Base-by-base conservation (phyloP, 1,140 invertebrate species). In the Drosophila bipectinata region DNA sequence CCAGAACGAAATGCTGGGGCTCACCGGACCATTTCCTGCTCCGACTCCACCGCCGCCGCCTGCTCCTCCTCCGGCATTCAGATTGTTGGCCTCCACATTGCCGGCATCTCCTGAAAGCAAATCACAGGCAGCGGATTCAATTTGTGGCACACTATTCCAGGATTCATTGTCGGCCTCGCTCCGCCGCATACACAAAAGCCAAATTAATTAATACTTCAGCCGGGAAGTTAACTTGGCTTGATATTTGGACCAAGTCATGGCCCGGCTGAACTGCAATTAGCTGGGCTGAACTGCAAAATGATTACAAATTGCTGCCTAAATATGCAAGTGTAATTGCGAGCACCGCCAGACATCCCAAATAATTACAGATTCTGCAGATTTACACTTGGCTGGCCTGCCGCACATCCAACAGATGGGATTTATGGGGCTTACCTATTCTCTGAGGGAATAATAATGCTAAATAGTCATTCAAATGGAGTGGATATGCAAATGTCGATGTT, bases 1-100 rank as follows among this genome's bases (percentile, higher is more conserved):
- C 91, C 91, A 92, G 67, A 92, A 92, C 32, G 91, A 91, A 44
- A 92, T 72, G 51, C 84, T 90, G 21, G 91, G 91, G 71, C 91
- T 91, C 10, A 76, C 59, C 12, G 71, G 45, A 45, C 72, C 82
- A 34, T 61, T 75, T 18, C 74, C 90, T 15, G 77, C 44, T 6
- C 71, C 71, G 48, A 72, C 64, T 4, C 28, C 41, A 18, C 53
- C 39, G 5, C 71, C 71, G 44, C 68, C 64, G 2, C 21, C 34
- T 21, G 53, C 76, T 8, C 37, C 66, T 9, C 76, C 79, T 1
- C 68, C 61, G 21, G 67, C 45, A 26, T 26, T 75, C 15, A 69
- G 71, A 87, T 85, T 89, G 77, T 68, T 88, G 28, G 79, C 82
- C 54, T 85, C 81, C 60, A 81, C 32, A 34, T 84, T 84, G 73